Evolutionary conservation across 2,113 vertebrate genomes (phyloP).

Genomic region (Ammodytes dubius): DNA sequence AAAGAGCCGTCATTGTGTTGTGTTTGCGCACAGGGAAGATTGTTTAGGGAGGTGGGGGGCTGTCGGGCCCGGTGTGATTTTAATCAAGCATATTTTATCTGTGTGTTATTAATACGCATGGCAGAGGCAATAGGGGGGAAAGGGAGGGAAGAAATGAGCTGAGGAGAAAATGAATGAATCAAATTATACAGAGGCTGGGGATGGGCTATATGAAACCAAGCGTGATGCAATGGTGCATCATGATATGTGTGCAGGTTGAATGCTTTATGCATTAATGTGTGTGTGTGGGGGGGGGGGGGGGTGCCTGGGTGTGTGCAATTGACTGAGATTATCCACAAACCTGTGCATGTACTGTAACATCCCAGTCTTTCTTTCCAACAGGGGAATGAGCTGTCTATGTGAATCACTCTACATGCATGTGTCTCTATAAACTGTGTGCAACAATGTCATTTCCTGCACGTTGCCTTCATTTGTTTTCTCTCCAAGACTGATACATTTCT

Average conservation of each 20-base stretch:
- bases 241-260: slow-evolving; percentile 52
- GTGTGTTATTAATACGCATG: slow-evolving; percentile 75
- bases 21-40: slow-evolving; percentile 36
- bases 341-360: not conserved
- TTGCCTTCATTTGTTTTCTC: too few species aligned
- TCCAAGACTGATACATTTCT: too few species aligned
- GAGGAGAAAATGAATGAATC: slow-evolving; percentile 73
- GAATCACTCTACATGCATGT: not conserved
- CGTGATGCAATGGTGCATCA: slow-evolving; percentile 65
- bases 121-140: slow-evolving; percentile 56
- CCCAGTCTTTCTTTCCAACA: not conserved
- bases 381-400: not conserved
- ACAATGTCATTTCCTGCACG: not conserved
- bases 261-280: slow-evolving; percentile 44
- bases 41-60: slow-evolving; percentile 44
- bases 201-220: slow-evolving; percentile 62
- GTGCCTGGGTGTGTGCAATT: not conserved
- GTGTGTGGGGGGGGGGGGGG: too few species aligned
- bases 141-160: slow-evolving; percentile 60
- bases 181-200: slow-evolving; percentile 64
- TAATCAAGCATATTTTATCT: slow-evolving; percentile 77
- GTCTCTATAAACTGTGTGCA: not conserved
- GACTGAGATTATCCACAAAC: not conserved
- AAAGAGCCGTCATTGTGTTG: slow-evolving; percentile 61
- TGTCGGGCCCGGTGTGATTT: slow-evolving; percentile 62